Percentiles rank a stretch among this genome's conserved stretches.
Conservation (phyloP, 2,113 vertebrate genomes). For the Trogon melanurus region DNA sequence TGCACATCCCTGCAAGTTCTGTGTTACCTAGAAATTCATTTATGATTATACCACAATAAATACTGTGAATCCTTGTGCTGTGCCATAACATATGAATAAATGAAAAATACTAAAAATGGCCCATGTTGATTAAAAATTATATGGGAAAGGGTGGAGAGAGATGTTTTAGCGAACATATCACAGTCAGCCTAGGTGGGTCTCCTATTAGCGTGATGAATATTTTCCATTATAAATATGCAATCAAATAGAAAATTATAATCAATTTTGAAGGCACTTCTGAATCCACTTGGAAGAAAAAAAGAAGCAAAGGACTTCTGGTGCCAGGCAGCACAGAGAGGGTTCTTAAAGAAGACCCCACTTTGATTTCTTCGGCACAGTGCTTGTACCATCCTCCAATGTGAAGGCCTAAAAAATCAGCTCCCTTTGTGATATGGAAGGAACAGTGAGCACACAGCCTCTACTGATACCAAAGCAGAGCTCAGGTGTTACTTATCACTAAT, state of each 20-base stretch:
- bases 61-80: background rate
- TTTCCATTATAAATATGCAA: background rate
- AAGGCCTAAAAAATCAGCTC: background rate
- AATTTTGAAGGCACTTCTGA: background rate
- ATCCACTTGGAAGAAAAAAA: background rate
- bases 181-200: background rate
- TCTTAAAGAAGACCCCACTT: background rate
- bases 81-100: background rate
- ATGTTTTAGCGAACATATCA: background rate
- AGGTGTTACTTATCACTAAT: background rate
- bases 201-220: background rate
- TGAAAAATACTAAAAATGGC: background rate
- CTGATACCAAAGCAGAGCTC: background rate
- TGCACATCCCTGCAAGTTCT: background rate
- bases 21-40: background rate
- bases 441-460: background rate
- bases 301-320: background rate
- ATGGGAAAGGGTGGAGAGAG: background rate
- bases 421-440: background rate
- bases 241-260: background rate
- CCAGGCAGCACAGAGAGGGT: background rate
- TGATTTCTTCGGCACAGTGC: background rate
- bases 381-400: rapidly evolving
- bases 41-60: background rate
- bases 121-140: background rate